Percentiles rank a stretch among this genome's conserved stretches.
These are phyloP conservation scores for Chamaetylas fuelleborni DNA, from an alignment of 2,113 vertebrate genomes.

Conservation along the genomic window DNA sequence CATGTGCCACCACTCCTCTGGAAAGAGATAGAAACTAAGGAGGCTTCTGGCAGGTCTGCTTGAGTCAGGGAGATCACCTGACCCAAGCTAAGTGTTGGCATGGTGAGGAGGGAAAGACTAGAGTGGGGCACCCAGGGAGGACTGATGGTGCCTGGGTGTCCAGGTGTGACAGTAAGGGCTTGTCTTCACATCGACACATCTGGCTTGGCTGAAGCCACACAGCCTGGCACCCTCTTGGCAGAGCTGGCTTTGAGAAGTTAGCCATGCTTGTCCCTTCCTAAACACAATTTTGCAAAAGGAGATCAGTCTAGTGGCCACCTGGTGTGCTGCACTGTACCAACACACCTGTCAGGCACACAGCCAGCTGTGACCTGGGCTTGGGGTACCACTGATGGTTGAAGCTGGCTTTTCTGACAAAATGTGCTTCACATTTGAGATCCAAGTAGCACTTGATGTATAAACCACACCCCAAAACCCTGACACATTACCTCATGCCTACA, in stretches of 20 bases:
- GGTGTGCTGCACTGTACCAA: not conserved
- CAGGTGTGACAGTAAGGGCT: not conserved
- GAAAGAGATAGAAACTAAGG: not conserved
- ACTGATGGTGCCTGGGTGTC: not conserved
- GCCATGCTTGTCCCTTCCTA: not conserved
- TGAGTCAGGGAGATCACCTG: not conserved
- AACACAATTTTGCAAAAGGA: not conserved
- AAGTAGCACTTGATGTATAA: not conserved
- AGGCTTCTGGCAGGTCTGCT: accelerated
- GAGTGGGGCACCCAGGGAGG: accelerated
- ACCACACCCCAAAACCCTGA: not conserved
- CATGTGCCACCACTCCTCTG: accelerated
- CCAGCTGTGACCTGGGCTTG: not conserved
- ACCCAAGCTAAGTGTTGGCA: not conserved
- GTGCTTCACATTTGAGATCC: accelerated
- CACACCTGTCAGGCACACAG: accelerated
- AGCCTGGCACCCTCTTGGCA: not conserved
- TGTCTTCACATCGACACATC: not conserved
- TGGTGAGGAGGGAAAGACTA: not conserved
- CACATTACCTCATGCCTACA: not conserved
- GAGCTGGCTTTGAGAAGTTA: not conserved
- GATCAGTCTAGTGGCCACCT: too few species aligned
- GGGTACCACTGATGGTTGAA: not conserved
- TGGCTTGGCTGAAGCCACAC: not conserved
- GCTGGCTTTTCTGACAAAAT: not conserved